Percentiles rank a stretch among this genome's conserved stretches.
Conservation (phyloP, 2,113 vertebrate species). For the Cromileptes altivelis region DNA sequence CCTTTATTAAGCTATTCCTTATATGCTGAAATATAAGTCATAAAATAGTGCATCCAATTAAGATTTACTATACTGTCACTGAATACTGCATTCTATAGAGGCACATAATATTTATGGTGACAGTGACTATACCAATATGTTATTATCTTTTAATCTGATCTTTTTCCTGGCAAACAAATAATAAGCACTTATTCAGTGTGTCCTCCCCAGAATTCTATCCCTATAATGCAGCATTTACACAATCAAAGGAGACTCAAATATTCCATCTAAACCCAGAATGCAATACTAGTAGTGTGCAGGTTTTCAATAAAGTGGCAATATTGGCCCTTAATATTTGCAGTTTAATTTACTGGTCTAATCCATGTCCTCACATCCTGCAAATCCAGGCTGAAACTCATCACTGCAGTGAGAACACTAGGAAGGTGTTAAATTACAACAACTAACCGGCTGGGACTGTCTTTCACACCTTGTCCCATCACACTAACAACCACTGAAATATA, state of each 20-base stretch:
- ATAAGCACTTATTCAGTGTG: background rate
- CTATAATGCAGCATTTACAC: background rate
- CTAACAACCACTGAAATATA: conserved; percentile 63
- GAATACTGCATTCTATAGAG: background rate
- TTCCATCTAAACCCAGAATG: background rate
- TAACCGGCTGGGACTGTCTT: conserved; percentile 59
- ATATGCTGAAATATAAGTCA: background rate
- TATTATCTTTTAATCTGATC: background rate
- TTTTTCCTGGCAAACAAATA: background rate
- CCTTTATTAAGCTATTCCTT: background rate
- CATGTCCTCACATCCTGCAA: conserved; percentile 46
- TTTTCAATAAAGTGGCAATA: conserved; percentile 38
- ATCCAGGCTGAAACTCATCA: conserved; percentile 50
- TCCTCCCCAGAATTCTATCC: background rate
- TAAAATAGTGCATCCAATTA: background rate
- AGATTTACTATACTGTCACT: background rate
- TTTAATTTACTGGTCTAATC: conserved; percentile 47
- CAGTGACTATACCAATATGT: background rate
- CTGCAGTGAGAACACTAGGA: conserved; percentile 51
- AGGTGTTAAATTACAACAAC: conserved; percentile 75
- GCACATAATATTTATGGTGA: background rate
- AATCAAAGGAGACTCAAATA: background rate
- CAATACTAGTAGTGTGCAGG: background rate
- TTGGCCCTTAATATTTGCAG: conserved; percentile 14
- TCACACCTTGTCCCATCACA: conserved; percentile 69